Evolutionary conservation across 2,797 vertebrate species (phyloP).

Genomic region (Rhinichthys osculus): DNA sequence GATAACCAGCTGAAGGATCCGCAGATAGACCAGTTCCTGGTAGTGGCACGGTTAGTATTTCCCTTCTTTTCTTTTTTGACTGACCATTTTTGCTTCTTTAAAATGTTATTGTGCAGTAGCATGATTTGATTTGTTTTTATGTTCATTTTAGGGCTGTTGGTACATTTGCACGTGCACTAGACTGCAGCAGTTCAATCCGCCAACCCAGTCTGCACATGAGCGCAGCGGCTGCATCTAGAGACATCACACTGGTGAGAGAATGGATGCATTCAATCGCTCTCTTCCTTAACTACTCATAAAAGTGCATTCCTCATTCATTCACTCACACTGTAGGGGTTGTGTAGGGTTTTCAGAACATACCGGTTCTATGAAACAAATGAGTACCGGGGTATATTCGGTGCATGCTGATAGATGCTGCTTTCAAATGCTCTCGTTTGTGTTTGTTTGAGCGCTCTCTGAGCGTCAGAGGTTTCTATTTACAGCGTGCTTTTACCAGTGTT

Average conservation of each 20-base stretch:
- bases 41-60: slow-evolving; percentile 88
- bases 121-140: slow-evolving; percentile 9
- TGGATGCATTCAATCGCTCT: not conserved
- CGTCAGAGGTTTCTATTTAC: too few relatives aligned
- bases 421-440: too few relatives aligned
- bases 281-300: not conserved
- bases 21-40: slow-evolving; percentile 96
- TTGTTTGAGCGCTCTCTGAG: too few relatives aligned
- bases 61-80: not conserved
- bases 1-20: slow-evolving; percentile 92
- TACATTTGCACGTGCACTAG: slow-evolving; percentile 91
- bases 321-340: not conserved
- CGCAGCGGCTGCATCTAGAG: slow-evolving; percentile 90
- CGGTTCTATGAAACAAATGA: not conserved
- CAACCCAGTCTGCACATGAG: slow-evolving; percentile 97
- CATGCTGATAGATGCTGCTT: too few relatives aligned
- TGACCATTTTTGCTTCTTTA: not conserved
- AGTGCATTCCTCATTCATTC: not conserved
- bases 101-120: not conserved
- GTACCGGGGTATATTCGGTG: too few relatives aligned
- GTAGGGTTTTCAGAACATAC: not conserved
- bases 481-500: too few relatives aligned
- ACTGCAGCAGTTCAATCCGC: slow-evolving; percentile 96
- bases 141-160: slow-evolving; percentile 86
- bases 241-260: slow-evolving; percentile 90